Base-by-base conservation (phyloP, 2,797 vertebrate species). In the Typhlichthys subterraneus region DNA sequence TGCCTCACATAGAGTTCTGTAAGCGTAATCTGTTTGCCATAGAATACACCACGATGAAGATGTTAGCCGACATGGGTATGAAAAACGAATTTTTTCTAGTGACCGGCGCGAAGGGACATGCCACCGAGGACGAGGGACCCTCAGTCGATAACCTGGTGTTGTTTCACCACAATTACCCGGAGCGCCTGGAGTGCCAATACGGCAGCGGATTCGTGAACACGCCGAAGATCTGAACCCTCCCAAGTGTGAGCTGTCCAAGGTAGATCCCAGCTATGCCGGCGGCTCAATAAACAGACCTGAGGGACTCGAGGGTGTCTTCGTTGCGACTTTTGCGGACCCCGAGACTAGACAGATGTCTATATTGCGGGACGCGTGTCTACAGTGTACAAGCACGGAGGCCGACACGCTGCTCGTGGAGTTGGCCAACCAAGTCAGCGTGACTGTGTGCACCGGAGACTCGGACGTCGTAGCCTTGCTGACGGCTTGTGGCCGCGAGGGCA, bases 61-160 rank as follows among this genome's bases (percentile, higher is more conserved):
- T 63, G 5, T 12, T 69, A 29, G 53, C 59, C 10, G 59, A 63
- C 5, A 45, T 19, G 53, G 67, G 67, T 1, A 63, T 69, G 67
- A 63, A 47, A 52, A 19, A 69, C 53, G 57, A 47, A 0, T 11
- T 31, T 13, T 66, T 59, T 47, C 38, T 66, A 1, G 64, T 66
- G 17, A 59, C 57, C 5, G 53, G 59, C 5, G 10, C 13, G 38
- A 56, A 31, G 23, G 53, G 55, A 57, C 1, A n/a, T n/a, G n/a
- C n/a, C n/a, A n/a, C n/a, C n/a, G n/a, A 62, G 50, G 29, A 29
- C 12, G 51, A n/a, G 3, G 51, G 2, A 29, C 3, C 0, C 12
- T 31, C 3, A 17, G 5, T 46, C 0, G 19, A 56, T 14, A 56
- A 6, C 45, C 5, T 56, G 23, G 29, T 56, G 10, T 1, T 10